phyloP scores from a whole-genome alignment of 2,113 vertebrate genomes.

The Rallus limicola region DNA sequence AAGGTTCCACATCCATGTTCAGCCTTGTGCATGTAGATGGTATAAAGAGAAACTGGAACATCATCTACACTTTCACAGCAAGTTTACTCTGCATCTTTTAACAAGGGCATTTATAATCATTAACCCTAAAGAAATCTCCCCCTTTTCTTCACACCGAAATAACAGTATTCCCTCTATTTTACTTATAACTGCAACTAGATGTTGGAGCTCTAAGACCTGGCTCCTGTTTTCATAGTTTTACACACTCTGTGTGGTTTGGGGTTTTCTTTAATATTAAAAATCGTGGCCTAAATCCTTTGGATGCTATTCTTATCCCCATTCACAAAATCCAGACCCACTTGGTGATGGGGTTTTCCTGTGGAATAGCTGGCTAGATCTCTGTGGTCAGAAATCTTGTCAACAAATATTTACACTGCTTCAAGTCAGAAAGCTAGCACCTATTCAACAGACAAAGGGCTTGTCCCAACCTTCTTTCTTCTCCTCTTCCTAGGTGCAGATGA shows the following conservation, averaged over 20 bases:
- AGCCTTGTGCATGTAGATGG: not conserved
- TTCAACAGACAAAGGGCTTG: not conserved
- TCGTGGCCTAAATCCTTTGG: not conserved
- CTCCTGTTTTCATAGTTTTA: not conserved
- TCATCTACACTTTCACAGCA: not conserved
- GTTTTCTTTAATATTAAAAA: not conserved
- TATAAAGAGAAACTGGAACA: not conserved
- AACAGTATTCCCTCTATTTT: not conserved
- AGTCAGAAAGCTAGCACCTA: not conserved
- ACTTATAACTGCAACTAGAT: not conserved
- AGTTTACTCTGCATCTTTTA: not conserved
- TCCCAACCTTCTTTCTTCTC: not conserved
- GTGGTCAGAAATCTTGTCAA: accelerated
- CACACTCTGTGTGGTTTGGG: not conserved
- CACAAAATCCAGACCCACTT: not conserved
- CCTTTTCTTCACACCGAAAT: not conserved
- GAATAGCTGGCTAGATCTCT: not conserved
- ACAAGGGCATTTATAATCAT: not conserved
- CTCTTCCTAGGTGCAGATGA: not conserved
- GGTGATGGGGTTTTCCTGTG: not conserved
- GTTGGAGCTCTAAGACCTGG: not conserved
- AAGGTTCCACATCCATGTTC: not conserved
- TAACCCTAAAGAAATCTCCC: not conserved
- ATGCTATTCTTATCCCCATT: not conserved
- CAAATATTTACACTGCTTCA: not conserved